Base-by-base conservation (phyloP, 2,797 vertebrate species). In the Micromesistius poutassou region DNA sequence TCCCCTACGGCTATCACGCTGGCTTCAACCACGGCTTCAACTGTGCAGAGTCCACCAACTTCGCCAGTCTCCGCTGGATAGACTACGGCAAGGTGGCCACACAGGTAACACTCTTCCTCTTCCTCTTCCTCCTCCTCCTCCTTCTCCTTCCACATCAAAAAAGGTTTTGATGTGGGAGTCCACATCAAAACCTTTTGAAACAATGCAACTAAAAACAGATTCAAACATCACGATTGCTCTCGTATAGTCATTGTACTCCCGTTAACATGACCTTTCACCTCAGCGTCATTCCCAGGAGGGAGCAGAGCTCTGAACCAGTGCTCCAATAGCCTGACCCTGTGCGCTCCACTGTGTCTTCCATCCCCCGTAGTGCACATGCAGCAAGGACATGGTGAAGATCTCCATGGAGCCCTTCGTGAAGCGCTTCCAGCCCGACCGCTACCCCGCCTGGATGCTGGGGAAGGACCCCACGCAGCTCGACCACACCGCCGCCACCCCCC, bases 21-120 rank as follows among this genome's bases (percentile, higher is more conserved):
- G 97, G 97, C 72, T 99, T 98, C 92, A 99, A 99, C 90, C 97
- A 98, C 80, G 97, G 97, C 78, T 99, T 98, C 92, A 98, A 99
- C 91, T 99, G 97, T 90, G 98, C 97, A 0, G 97, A 99, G 87
- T 99, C 97, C 85, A 98, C 96, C 81, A 99, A 99, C 91, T 99
- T 99, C 90, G 97, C 97, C 83, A 96, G 95, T 25, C 78, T 98
- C 73, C 94, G 97, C 85, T 99, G 97, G 97, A 97, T 99, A 86
- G 96, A 99, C 93, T 99, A 98, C 79, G 97, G 97, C 85, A 99
- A 98, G 90, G 91, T 96, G 80, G 97, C 97, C 77, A 97, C 96
- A 77, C 89, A 98, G 96, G 98, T 99, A 93, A 93, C 91, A 88
- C 77, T 66, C 40, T 1, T 13, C 68, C 5, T 3, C 19, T 8